Evolutionary conservation across 2,888 invertebrate species (phyloP).

Genomic region (Tinea pellionella): DNA sequence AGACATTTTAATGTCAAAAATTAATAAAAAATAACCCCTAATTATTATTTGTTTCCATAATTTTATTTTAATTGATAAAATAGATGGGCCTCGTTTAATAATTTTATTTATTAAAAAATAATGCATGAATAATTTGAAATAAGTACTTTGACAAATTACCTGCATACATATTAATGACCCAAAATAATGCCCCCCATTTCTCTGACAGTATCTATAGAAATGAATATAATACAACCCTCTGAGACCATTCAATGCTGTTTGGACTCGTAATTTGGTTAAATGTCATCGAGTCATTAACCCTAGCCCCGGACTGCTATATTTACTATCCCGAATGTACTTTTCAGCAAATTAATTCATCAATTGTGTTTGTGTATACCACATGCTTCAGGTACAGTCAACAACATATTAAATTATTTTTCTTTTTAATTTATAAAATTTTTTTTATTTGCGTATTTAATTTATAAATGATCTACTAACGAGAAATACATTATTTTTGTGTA

Average conservation of each 20-base stretch:
- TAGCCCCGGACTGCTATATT: constrained; percentile 13
- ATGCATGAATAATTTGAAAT: neutral
- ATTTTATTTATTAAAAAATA: too few species aligned
- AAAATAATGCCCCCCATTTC: neutral
- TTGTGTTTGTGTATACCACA: neutral
- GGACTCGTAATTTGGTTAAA: constrained; percentile 25
- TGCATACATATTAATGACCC: neutral
- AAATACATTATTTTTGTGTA: too few species aligned
- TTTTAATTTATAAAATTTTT: too few species aligned
- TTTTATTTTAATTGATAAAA: too few species aligned
- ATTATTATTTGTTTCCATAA: too few species aligned
- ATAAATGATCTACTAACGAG: too few species aligned
- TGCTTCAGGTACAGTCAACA: too few species aligned
- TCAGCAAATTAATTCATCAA: constrained; percentile 5
- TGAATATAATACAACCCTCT: neutral
- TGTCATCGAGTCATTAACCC: constrained; percentile 31
- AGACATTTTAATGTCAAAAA: too few species aligned
- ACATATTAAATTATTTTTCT: neutral
- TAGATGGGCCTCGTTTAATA: too few species aligned
- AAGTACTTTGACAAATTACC: neutral
- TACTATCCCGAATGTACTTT: neutral
- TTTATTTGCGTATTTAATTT: too few species aligned
- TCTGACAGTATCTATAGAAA: neutral
- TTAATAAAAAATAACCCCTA: too few species aligned
- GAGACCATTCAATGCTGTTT: neutral